Evolutionary conservation across 2,888 invertebrate species (phyloP).

Genomic region (Philhelius pedissequus): DNA sequence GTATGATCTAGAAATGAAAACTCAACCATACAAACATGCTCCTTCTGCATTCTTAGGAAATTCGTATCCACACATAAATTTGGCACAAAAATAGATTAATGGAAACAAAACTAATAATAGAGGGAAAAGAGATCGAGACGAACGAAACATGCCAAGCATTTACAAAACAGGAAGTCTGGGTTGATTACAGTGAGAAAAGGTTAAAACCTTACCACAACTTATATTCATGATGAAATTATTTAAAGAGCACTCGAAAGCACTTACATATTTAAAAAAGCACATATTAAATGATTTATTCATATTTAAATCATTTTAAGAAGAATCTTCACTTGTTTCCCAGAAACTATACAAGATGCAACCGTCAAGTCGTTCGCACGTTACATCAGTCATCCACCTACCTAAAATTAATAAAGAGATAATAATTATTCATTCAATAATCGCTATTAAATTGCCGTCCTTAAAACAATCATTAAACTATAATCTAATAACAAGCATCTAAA

Average conservation of each 20-base stretch:
- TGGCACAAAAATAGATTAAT: background rate
- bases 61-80: background rate
- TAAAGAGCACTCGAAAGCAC: background rate
- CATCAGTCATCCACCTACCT: slow-evolving; percentile 45
- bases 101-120: background rate
- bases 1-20: background rate
- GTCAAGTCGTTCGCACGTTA: slow-evolving; percentile 10
- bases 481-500: background rate
- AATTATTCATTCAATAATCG: background rate
- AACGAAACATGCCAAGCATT: slow-evolving; percentile 23
- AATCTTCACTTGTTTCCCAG: slow-evolving; percentile 58
- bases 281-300: background rate
- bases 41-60: background rate
- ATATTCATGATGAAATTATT: background rate
- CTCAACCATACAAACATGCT: background rate
- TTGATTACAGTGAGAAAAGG: background rate
- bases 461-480: background rate
- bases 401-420: slow-evolving; percentile 20
- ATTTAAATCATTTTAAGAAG: slow-evolving; percentile 14
- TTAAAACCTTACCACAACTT: slow-evolving; percentile 31
- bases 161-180: background rate
- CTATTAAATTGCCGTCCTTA: background rate
- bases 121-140: background rate
- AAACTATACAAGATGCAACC: slow-evolving; percentile 48
- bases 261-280: background rate